Evolutionary conservation across 2,113 vertebrate species (phyloP).

Genomic region (Erinaceus europaeus): DNA sequence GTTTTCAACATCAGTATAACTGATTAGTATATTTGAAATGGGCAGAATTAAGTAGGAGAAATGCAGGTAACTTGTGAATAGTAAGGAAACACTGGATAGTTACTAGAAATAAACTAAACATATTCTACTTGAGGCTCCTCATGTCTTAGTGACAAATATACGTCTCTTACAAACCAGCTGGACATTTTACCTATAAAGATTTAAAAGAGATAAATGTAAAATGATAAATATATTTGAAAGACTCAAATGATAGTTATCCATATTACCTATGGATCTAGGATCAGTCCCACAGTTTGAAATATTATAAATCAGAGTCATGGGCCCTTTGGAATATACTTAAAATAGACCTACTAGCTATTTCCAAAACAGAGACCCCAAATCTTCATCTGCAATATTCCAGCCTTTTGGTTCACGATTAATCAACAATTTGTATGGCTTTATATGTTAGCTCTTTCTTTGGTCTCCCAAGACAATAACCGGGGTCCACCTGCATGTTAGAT

Average conservation of each 20-base stretch:
- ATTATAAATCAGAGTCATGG: too few species aligned
- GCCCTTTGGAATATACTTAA: too few species aligned
- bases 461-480: too few species aligned
- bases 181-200: neutral
- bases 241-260: neutral
- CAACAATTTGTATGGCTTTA: too few species aligned
- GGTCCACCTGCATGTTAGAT: too few species aligned
- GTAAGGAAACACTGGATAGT: neutral
- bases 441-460: too few species aligned
- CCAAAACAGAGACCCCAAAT: too few species aligned
- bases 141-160: neutral
- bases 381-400: too few species aligned
- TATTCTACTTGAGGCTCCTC: neutral
- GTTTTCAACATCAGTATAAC: neutral
- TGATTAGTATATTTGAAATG: neutral
- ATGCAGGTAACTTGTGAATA: neutral
- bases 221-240: neutral
- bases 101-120: neutral
- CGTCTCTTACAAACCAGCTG: neutral
- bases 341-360: too few species aligned
- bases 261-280: neutral
- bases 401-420: too few species aligned
- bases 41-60: neutral
- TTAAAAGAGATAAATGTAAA: slow-evolving; percentile 18
- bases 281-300: too few species aligned